A percentile compares a stretch with the other conserved stretches of the same genome.
phyloP scores from a whole-genome alignment of 1,140 invertebrate genomes.

The Pseudomyrmex dendroicus region DNA sequence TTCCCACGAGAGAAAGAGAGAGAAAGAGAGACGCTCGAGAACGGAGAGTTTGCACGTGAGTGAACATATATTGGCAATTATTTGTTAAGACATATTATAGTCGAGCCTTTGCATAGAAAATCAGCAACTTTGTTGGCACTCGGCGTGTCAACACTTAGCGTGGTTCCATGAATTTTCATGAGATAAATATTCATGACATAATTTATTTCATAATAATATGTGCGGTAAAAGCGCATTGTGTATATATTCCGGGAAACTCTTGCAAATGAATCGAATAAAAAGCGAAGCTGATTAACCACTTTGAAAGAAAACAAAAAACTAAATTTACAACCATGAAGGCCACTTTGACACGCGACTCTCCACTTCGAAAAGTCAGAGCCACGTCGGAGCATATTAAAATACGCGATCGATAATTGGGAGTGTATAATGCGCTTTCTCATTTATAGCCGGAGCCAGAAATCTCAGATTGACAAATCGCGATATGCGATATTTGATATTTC shows the following conservation, averaged over 20 bases:
- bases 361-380: not conserved
- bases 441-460: not conserved
- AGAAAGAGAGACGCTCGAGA: not conserved
- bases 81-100: slow-evolving; percentile 33
- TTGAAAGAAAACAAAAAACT: not conserved
- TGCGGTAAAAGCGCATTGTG: slow-evolving; percentile 5
- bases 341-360: slow-evolving; percentile 6
- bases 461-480: not conserved
- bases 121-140: slow-evolving; percentile 33
- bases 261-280: slow-evolving; percentile 8
- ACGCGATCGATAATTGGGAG: not conserved
- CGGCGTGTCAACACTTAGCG: slow-evolving; percentile 47
- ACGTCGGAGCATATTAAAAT: slow-evolving; percentile 2
- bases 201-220: slow-evolving; percentile 57
- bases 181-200: slow-evolving; percentile 53
- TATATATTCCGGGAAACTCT: slow-evolving; percentile 35
- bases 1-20: too few relatives aligned
- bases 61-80: slow-evolving; percentile 24
- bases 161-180: slow-evolving; percentile 55
- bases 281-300: not conserved
- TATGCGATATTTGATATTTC: not conserved
- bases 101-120: slow-evolving; percentile 49
- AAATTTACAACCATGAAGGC: slow-evolving; percentile 35
- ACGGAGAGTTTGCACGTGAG: not conserved
- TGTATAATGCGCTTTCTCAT: slow-evolving; percentile 11